Evolutionary conservation across 2,888 invertebrate species (phyloP).

Genomic region (Perdita meconis): DNA sequence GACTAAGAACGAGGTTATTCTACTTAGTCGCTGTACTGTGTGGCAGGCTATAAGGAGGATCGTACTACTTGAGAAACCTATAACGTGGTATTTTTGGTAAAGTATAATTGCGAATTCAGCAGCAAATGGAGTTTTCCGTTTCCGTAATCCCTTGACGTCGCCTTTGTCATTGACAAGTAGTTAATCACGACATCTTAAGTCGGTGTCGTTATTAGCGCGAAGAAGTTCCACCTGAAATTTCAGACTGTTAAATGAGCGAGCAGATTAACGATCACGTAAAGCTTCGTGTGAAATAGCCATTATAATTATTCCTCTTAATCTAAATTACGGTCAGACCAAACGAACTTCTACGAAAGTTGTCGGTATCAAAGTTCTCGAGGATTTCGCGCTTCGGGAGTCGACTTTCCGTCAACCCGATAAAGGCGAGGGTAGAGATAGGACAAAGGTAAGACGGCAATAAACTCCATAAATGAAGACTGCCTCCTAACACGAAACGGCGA

Average conservation of each 20-base stretch:
- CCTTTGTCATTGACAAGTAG: conserved; percentile 2
- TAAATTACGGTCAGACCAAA: conserved; percentile 44
- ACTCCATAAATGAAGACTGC: background rate
- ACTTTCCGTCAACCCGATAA: conserved; percentile 14
- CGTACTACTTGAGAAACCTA: too few relatives aligned
- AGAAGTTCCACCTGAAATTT: conserved; percentile 28
- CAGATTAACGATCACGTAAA: conserved; percentile 50
- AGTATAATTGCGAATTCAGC: too few relatives aligned
- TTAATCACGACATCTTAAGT: conserved; percentile 34
- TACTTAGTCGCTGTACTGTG: too few relatives aligned
- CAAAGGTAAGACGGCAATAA: background rate
- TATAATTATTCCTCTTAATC: conserved; percentile 56
- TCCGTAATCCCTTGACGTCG: conserved; percentile 10
- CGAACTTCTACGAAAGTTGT: conserved; percentile 34
- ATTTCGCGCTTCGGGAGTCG: conserved; percentile 28
- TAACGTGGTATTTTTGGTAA: too few relatives aligned
- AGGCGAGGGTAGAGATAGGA: background rate
- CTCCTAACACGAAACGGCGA: background rate
- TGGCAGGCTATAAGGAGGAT: too few relatives aligned
- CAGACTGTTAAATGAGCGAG: conserved; percentile 19
- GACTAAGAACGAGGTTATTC: too few relatives aligned
- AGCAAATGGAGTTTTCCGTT: background rate
- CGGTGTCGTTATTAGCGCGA: conserved; percentile 27
- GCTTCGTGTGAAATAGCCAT: conserved; percentile 48
- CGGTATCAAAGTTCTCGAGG: conserved; percentile 50